Evolutionary conservation across 2,888 invertebrate genomes (phyloP).

Genomic region (Leuctra nigra): DNA sequence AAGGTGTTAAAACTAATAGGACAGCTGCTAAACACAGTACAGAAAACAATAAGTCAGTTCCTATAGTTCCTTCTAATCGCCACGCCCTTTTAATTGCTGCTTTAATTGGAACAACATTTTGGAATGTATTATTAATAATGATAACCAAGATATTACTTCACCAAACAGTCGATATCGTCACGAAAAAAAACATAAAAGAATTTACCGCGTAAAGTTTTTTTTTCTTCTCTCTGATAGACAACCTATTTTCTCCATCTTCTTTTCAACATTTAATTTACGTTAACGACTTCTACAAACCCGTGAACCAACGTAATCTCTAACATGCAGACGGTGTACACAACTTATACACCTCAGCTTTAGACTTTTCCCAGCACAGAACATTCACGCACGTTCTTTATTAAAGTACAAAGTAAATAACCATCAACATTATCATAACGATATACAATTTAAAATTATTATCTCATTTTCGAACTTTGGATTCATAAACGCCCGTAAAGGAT

Average conservation of each 20-base stretch:
- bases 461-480: conserved; percentile 22
- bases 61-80: too few species aligned
- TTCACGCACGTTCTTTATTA: conserved; percentile 36
- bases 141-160: too few species aligned
- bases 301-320: conserved; percentile 5
- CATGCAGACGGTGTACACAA: not conserved
- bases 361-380: conserved; percentile 4
- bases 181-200: too few species aligned
- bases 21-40: too few species aligned
- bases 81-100: too few species aligned
- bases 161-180: too few species aligned
- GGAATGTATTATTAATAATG: too few species aligned
- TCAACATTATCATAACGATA: conserved; percentile 21
- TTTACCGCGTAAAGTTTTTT: too few species aligned
- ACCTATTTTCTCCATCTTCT: not conserved
- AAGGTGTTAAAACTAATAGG: too few species aligned
- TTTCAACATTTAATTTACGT: conserved; percentile 12
- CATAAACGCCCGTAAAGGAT: conserved; percentile 24
- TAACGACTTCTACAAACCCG: not conserved
- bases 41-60: too few species aligned
- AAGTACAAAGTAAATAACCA: conserved; percentile 32
- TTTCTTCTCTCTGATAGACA: not conserved
- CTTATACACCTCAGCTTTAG: conserved; percentile 4
- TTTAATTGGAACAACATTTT: too few species aligned
- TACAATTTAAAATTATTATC: conserved; percentile 25